Evolutionary conservation across 2,888 invertebrate species (phyloP), one percentile per base, ranked within the genome.

Genomic region (Lithophane leautieri): DNA sequence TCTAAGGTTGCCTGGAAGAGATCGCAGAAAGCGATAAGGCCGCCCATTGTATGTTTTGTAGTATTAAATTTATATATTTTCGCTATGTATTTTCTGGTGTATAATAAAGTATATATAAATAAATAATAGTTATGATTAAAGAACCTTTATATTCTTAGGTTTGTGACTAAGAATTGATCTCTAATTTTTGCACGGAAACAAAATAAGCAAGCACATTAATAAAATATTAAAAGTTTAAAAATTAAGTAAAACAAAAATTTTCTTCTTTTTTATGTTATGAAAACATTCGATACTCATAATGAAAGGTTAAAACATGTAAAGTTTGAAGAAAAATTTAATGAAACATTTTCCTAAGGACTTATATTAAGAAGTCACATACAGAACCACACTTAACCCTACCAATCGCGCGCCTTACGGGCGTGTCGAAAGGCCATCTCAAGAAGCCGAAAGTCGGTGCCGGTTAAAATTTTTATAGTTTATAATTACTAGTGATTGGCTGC

Each of bases 381-480:
- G 95, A 94, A 93, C 95, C 93, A 68, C 61, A 4, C 34, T 22
- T 6, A n/a, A 73, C 73, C 65, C 81, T 72, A 71, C 63, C 74
- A 77, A 82, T 84, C 84, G 83, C 86, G 87, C 86, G 85, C 89
- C 82, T 76, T 80, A 70, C 85, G 85, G 90, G 93, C 91, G 94
- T 95, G 92, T 94, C 96, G 94, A 95, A 95, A 94, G 92, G 93
- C 93, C 93, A 93, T 84, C 93, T 92, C 93, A 96, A 95, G 96
- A 95, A 96, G 96, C 96, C 94, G 94, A 95, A 95, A 95, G 93
- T 91, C 87, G 90, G 92, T 93, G 90, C 90, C 92, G 92, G 90
- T 92, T 89, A 88, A 89, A 91, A 91, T 90, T 94, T 96, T 96
- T 96, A 96, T 96, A 95, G 95, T 94, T 95, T 95, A 96, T 96